A percentile compares a stretch with the other conserved stretches of the same genome.
phyloP scores from a whole-genome alignment of 2,797 vertebrate species.

The Apogon hyalosoma region DNA sequence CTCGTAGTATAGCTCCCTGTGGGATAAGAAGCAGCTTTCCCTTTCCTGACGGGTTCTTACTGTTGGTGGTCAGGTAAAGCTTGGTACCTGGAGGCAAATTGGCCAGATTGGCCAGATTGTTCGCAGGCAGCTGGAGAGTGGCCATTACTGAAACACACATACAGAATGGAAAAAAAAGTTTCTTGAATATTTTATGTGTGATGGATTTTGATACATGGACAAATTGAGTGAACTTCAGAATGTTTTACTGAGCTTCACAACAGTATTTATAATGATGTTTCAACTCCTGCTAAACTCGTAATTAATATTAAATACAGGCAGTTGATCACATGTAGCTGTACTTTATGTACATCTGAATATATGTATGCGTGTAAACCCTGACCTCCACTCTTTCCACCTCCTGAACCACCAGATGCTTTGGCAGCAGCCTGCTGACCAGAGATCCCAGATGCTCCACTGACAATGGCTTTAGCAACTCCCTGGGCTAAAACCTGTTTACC shows the following conservation, averaged over 20 bases:
- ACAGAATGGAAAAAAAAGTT: neutral
- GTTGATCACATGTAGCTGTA: neutral
- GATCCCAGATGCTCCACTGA: slow-evolving; percentile 89
- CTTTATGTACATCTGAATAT: neutral
- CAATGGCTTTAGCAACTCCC: slow-evolving; percentile 96
- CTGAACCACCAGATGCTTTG: slow-evolving; percentile 88
- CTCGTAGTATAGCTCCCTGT: slow-evolving; percentile 96
- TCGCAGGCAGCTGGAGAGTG: slow-evolving; percentile 96
- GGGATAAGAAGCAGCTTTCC: slow-evolving; percentile 98
- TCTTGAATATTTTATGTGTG: no score
- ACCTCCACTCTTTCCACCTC: slow-evolving; percentile 91
- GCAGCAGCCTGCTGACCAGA: slow-evolving; percentile 89
- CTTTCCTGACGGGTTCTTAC: slow-evolving; percentile 98
- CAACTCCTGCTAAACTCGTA: no score
- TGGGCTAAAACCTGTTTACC: slow-evolving; percentile 97
- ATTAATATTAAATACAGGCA: no score
- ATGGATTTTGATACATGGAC: no score
- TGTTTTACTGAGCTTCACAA: no score
- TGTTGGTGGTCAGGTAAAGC: slow-evolving; percentile 98
- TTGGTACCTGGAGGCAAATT: slow-evolving; percentile 98
- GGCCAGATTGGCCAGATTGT: slow-evolving; percentile 96
- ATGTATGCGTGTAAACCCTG: slow-evolving; percentile 83
- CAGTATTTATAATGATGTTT: no score
- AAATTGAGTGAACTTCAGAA: no score
- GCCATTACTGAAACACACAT: slow-evolving; percentile 90